Base-by-base conservation (phyloP, 37 sponge, comb jelly and placozoan species). In the Corticium candelabrum region DNA sequence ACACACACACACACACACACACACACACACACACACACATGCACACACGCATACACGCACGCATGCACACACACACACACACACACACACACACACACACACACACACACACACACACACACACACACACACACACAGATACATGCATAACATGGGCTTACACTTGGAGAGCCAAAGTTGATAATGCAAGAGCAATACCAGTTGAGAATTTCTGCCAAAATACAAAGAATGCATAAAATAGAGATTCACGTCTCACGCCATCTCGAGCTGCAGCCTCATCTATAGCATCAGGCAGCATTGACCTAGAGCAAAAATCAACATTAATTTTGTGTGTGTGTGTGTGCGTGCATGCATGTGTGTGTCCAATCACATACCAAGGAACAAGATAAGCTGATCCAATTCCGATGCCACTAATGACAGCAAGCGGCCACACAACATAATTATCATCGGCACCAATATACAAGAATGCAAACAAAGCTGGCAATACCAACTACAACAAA, bases 251-350 rank as follows among this genome's bases (percentile, higher is more conserved):
- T 34, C 95, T 50, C 0, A 86, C 83, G 37, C 85, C 89, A 34
- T 40, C 68, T 4, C 74, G 39, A 0, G 90, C 37, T 2, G 36
- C 30, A 0, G 89, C 91, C 15, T 82, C 74, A 38, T 94, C 95
- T 0, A 90, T 50, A 34, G 90, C 95, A 90, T 94, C 95, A 4
- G 95, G 95, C 29, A 94, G 76, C 95, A 94, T 94, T 0, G 95
- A 94, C 93, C 93, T 92, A 69, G 2, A 27, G 15, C 1, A 34
- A 56, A 75, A 70, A 70, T 7, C 73, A 29, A 7, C 73, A 34
- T 35, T 15, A 35, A 4, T 32, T 15, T 70, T 32, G 33, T 35
- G 36, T 30, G 36, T 32, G 31, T 30, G 21, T 15, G 11, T 43
- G 56, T 21, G 11, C 29, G n/a, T n/a, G n/a, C n/a, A n/a, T 43